A percentile compares a stretch with the other conserved stretches of the same genome.
Conservation (phyloP, 1,140 invertebrate species). For the Pentalonia nigronervosa region DNA sequence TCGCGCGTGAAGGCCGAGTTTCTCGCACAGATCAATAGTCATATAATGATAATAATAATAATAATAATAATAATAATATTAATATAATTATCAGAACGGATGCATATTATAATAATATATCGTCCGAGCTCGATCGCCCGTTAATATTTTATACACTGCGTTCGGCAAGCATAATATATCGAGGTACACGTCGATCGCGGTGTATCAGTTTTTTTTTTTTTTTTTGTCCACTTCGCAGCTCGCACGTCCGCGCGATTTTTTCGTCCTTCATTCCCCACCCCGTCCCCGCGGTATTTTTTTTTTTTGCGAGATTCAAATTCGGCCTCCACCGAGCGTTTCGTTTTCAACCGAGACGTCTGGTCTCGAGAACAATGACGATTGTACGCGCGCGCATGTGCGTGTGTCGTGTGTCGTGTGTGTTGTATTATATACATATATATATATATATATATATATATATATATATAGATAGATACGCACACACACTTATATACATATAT, state of each 20-base stretch:
- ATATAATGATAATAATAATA: background rate
- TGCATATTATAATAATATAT: background rate
- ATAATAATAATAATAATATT: background rate
- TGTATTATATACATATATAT: background rate
- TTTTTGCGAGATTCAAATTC: background rate
- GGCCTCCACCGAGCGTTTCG: background rate
- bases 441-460: background rate
- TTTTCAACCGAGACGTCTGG: background rate
- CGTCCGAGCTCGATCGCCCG: background rate
- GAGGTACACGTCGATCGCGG: background rate
- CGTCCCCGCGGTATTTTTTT: background rate
- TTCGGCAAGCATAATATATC: no score
- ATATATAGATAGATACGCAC: background rate
- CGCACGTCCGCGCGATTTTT: background rate
- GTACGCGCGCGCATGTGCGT: background rate
- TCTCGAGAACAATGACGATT: conserved; percentile 28
- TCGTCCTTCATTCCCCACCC: background rate
- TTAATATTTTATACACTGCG: background rate
- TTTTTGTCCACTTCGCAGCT: no score
- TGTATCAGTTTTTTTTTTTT: background rate
- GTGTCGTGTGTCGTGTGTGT: background rate
- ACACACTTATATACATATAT: no score
- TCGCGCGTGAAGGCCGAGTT: background rate
- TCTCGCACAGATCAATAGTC: background rate
- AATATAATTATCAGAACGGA: background rate